phyloP scores from a whole-genome alignment of 2,113 vertebrate genomes.

The Centropus bengalensis region DNA sequence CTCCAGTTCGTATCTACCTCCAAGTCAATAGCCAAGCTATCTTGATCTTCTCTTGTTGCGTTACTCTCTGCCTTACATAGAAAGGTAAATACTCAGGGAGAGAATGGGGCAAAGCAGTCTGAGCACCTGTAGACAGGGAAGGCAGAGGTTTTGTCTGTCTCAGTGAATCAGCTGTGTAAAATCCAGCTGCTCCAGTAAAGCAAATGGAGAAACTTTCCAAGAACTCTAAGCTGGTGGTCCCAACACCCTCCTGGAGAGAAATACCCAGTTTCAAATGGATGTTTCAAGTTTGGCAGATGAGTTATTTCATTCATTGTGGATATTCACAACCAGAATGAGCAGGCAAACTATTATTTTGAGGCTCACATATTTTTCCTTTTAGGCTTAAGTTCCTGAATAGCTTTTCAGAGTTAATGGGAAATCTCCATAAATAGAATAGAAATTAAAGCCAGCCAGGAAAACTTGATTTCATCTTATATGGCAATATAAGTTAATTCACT shows the following conservation, averaged over 20 bases:
- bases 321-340: not conserved
- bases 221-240: not conserved
- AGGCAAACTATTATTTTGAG: not conserved
- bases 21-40: not conserved
- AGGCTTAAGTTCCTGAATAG: not conserved
- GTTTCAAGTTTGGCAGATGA: not conserved
- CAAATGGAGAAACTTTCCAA: not conserved
- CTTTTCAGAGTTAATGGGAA: not conserved
- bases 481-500: not conserved
- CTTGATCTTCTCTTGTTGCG: not conserved
- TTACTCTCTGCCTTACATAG: not conserved
- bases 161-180: not conserved
- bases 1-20: not conserved
- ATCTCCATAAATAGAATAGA: not conserved
- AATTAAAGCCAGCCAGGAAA: not conserved
- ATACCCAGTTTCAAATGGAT: not conserved
- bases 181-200: not conserved
- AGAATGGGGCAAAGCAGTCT: not conserved
- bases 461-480: not conserved
- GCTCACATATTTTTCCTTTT: not conserved
- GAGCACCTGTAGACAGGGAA: not conserved
- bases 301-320: not conserved
- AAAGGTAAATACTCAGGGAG: not conserved
- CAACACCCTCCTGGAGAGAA: not conserved
- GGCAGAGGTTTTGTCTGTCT: not conserved